Percentiles rank a stretch among this genome's conserved stretches.
Conservation (phyloP, 2,797 vertebrate genomes). For the Scolopax rusticola region DNA sequence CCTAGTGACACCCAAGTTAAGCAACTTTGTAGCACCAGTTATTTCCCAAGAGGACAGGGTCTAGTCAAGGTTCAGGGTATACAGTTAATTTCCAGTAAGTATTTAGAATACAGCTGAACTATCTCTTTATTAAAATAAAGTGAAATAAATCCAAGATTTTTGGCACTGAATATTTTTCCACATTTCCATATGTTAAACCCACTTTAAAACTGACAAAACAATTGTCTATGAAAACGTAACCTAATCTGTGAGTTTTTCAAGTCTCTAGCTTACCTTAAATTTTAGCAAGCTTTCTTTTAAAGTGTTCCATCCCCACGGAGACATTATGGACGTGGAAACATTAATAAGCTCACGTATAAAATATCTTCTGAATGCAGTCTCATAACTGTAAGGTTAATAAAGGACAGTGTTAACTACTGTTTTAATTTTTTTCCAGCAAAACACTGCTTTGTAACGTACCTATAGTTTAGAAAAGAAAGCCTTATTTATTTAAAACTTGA, state of each 20-base stretch:
- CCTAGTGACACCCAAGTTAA: background rate
- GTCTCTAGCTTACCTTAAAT: slow-evolving; percentile 63
- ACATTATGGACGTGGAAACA: slow-evolving; percentile 50
- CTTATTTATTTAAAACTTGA: slow-evolving; percentile 77
- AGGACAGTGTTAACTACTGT: background rate
- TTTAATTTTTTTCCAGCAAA: slow-evolving; percentile 53
- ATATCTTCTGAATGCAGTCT: slow-evolving; percentile 45
- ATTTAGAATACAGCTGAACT: slow-evolving; percentile 10
- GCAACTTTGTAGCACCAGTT: slow-evolving; percentile 24
- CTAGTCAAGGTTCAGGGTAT: slow-evolving; percentile 44
- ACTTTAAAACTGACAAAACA: background rate
- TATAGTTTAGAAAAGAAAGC: slow-evolving; percentile 72
- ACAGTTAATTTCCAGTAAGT: slow-evolving; percentile 8
- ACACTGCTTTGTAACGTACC: slow-evolving; percentile 49
- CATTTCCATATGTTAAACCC: background rate
- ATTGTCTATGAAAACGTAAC: background rate
- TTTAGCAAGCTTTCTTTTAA: slow-evolving; percentile 59
- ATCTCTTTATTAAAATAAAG: slow-evolving; percentile 17
- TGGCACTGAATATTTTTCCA: slow-evolving; percentile 15
- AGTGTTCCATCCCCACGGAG: background rate
- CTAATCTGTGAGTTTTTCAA: slow-evolving; percentile 10
- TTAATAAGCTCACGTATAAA: slow-evolving; percentile 5
- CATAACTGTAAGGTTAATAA: slow-evolving; percentile 35
- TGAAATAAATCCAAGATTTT: background rate
- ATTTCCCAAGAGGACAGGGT: slow-evolving; percentile 35